These are phyloP conservation scores for Rousettus leschenaultii DNA, from an alignment of 2,113 vertebrate species.

Conservation along the genomic window DNA sequence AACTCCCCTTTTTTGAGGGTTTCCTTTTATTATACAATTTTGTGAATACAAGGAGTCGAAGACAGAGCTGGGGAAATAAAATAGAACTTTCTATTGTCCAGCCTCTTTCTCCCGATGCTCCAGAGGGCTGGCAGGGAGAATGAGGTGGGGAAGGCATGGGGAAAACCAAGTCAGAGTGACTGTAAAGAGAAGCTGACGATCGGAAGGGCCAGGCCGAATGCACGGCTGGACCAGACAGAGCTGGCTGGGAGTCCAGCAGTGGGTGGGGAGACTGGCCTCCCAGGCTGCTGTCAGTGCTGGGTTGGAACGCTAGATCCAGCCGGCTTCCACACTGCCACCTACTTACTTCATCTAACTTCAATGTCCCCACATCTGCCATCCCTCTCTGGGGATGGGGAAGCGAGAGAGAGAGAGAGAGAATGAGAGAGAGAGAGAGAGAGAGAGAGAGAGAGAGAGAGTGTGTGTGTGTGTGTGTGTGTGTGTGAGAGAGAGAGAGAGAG, in stretches of 20 bases:
- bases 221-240: background rate
- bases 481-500: too few species aligned
- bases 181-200: background rate
- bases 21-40: background rate
- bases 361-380: background rate
- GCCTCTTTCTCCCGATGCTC: background rate
- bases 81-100: background rate
- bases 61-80: background rate
- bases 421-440: too few species aligned
- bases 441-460: too few species aligned
- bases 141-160: background rate
- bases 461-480: too few species aligned
- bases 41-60: background rate
- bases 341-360: fast-evolving
- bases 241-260: too few species aligned
- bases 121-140: background rate
- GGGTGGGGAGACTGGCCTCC: too few species aligned
- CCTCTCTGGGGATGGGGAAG: background rate
- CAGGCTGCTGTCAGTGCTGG: too few species aligned
- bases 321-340: background rate
- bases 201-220: too few species aligned
- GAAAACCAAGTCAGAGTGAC: too few species aligned
- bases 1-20: background rate
- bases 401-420: background rate
- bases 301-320: background rate